These are phyloP conservation scores for Lepidostoma basale DNA, from an alignment of 1,140 invertebrate genomes.

Conservation along the genomic window DNA sequence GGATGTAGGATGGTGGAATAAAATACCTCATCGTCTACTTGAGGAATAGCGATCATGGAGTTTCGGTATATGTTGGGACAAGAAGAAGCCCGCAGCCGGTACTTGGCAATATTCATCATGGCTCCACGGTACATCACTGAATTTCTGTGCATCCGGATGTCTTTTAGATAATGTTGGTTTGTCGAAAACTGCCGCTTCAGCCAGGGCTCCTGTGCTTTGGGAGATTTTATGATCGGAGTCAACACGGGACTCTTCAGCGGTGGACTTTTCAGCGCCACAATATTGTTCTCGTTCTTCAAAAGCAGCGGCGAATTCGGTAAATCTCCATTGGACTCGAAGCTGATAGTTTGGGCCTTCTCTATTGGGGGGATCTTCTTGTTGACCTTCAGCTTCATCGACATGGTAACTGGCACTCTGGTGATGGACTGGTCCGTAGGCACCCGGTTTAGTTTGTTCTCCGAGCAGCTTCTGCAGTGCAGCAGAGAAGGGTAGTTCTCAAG, in stretches of 20 bases:
- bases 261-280: constrained; percentile 10
- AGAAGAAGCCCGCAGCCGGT: constrained; percentile 82
- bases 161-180: constrained; percentile 74
- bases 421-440: constrained; percentile 52
- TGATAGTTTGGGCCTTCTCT: constrained; percentile 34
- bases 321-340: constrained; percentile 24
- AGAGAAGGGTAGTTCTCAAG: constrained; percentile 75
- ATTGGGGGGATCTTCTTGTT: constrained; percentile 51
- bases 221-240: constrained; percentile 33
- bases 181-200: constrained; percentile 66
- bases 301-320: constrained; percentile 25
- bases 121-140: constrained; percentile 84
- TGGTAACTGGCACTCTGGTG: constrained; percentile 62
- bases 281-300: background rate
- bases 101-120: constrained; percentile 79
- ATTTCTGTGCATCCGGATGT: constrained; percentile 77
- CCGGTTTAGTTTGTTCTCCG: constrained; percentile 69
- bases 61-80: constrained; percentile 90
- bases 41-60: constrained; percentile 84
- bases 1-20: constrained; percentile 30
- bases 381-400: constrained; percentile 67
- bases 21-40: constrained; percentile 73
- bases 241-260: constrained; percentile 25
- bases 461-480: constrained; percentile 66
- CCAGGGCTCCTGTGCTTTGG: constrained; percentile 55